Evolutionary conservation across 2,888 invertebrate species (phyloP).

Genomic region (Drosophila gaucha): DNA sequence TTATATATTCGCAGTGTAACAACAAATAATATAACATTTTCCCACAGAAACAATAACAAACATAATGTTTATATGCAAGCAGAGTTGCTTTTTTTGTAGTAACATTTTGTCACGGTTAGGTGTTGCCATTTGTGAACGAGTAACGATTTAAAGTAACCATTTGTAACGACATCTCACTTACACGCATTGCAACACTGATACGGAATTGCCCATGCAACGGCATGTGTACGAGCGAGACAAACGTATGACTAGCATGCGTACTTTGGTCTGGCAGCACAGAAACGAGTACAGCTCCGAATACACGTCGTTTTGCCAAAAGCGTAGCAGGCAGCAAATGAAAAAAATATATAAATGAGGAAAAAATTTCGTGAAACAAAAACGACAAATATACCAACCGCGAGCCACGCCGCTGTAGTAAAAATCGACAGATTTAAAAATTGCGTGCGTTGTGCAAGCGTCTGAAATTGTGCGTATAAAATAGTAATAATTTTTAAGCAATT

Average conservation of each 20-base stretch:
- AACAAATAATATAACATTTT: neutral
- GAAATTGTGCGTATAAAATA: constrained; percentile 63
- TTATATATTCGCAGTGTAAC: neutral
- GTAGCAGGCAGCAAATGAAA: constrained; percentile 71
- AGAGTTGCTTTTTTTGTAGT: constrained; percentile 61
- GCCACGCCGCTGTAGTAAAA: constrained; percentile 69
- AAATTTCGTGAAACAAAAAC: constrained; percentile 68
- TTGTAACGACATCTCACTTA: constrained; percentile 54
- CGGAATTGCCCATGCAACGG: constrained; percentile 33
- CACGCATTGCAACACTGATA: constrained; percentile 55
- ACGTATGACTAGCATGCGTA: constrained; percentile 49
- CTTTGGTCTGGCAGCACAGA: constrained; percentile 73
- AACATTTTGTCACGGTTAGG: constrained; percentile 35
- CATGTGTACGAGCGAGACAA: constrained; percentile 49
- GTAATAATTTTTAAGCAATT: constrained; percentile 59
- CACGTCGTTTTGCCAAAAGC: constrained; percentile 80
- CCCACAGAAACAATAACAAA: constrained; percentile 42
- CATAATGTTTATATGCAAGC: constrained; percentile 24
- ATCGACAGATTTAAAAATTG: constrained; percentile 45
- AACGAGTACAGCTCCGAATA: constrained; percentile 79
- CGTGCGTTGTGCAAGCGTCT: constrained; percentile 46
- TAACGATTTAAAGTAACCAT: constrained; percentile 56
- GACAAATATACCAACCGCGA: constrained; percentile 57
- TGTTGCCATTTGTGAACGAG: constrained; percentile 46
- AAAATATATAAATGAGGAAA: constrained; percentile 72